Evolutionary conservation across 1,140 invertebrate species (phyloP).

Genomic region (Coenobita brevimanus): DNA sequence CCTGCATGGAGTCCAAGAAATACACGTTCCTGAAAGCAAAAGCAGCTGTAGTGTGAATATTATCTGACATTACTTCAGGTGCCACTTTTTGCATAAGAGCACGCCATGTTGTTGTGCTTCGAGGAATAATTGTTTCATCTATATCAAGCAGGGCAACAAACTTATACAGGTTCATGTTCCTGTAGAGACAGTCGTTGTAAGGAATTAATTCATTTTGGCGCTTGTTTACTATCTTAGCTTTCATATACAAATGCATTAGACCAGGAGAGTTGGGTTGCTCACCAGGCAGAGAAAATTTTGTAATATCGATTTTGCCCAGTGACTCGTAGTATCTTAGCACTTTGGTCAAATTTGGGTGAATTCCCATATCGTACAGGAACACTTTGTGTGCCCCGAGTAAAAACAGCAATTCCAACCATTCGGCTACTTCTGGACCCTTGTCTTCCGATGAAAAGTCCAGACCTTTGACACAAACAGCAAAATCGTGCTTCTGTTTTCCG

Average conservation of each 20-base stretch:
- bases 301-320: conserved; percentile 85
- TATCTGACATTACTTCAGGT: conserved; percentile 78
- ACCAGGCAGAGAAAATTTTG: conserved; percentile 90
- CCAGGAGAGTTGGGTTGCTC: conserved; percentile 92
- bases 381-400: conserved; percentile 93
- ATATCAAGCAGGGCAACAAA: conserved; percentile 93
- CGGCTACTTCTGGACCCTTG: conserved; percentile 88
- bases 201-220: conserved; percentile 96
- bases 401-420: conserved; percentile 93
- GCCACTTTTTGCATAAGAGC: conserved; percentile 84
- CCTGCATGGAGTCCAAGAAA: conserved; percentile 91
- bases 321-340: conserved; percentile 87
- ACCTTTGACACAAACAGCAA: conserved; percentile 96
- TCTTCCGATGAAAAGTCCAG: conserved; percentile 94
- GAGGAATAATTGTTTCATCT: conserved; percentile 91
- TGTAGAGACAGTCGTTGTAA: conserved; percentile 97
- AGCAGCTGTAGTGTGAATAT: conserved; percentile 84
- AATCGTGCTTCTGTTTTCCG: conserved; percentile 80
- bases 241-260: conserved; percentile 90
- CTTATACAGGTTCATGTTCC: conserved; percentile 91
- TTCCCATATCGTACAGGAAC: conserved; percentile 92
- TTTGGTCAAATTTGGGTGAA: conserved; percentile 93
- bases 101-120: conserved; percentile 78
- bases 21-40: conserved; percentile 96
- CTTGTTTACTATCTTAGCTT: conserved; percentile 87